Percentiles rank a stretch among this genome's conserved stretches.
Conservation (phyloP, 2,797 vertebrate genomes). For the Gorsachius magnificus region DNA sequence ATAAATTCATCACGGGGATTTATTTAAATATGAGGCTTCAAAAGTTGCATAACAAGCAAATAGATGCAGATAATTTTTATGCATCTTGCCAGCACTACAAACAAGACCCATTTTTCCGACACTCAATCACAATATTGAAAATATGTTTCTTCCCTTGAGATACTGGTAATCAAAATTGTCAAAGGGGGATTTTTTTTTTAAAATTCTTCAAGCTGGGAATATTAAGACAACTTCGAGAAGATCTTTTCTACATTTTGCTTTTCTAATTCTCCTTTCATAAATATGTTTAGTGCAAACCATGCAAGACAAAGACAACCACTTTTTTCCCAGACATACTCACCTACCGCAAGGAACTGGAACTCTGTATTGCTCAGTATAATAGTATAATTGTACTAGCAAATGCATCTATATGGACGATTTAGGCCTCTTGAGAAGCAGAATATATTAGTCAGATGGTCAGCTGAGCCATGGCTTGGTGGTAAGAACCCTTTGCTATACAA, state of each 20-base stretch:
- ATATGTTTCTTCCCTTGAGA: neutral
- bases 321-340: neutral
- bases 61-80: neutral
- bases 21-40: constrained; percentile 16
- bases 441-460: neutral
- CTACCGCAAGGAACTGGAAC: neutral
- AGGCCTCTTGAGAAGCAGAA: neutral
- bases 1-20: neutral
- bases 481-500: neutral
- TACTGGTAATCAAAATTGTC: neutral
- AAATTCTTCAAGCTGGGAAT: neutral
- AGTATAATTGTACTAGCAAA: neutral
- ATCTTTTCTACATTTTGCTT: neutral
- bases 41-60: neutral
- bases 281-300: neutral
- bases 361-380: neutral
- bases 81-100: neutral
- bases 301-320: neutral
- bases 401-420: neutral
- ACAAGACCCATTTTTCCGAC: neutral
- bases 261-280: neutral
- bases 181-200: neutral
- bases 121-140: neutral
- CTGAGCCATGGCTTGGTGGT: neutral
- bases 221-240: neutral